Conservation (phyloP, 2,888 invertebrate genomes). For the Caenorhabditis becei region DNA sequence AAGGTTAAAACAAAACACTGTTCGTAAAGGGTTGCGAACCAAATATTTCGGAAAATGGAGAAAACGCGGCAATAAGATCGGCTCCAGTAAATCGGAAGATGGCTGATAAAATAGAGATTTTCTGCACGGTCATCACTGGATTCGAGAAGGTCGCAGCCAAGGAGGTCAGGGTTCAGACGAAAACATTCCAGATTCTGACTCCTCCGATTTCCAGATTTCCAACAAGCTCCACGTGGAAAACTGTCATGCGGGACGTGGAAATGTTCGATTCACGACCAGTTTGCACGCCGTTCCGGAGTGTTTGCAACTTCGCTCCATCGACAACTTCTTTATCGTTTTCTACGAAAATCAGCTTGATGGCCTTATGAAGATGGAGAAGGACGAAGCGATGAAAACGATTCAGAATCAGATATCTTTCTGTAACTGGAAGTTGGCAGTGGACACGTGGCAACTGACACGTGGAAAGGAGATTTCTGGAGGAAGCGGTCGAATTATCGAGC, state of each 20-base stretch:
- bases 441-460: slow-evolving; percentile 46
- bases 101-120: slow-evolving; percentile 25
- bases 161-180: slow-evolving; percentile 76
- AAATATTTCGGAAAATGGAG: slow-evolving; percentile 4
- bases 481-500: slow-evolving; percentile 22
- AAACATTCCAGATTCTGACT: neutral
- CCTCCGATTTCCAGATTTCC: slow-evolving; percentile 33
- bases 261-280: slow-evolving; percentile 77
- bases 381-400: slow-evolving; percentile 47
- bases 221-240: slow-evolving; percentile 22
- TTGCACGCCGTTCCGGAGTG: slow-evolving; percentile 64
- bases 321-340: slow-evolving; percentile 63
- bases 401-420: slow-evolving; percentile 38
- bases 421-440: slow-evolving; percentile 59
- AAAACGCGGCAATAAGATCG: neutral
- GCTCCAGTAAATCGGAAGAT: neutral
- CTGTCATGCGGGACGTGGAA: slow-evolving; percentile 78
- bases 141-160: slow-evolving; percentile 82
- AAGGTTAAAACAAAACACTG: neutral
- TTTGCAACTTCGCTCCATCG: slow-evolving; percentile 62
- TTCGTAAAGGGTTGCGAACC: neutral
- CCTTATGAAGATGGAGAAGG: slow-evolving; percentile 45
- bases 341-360: slow-evolving; percentile 48
- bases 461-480: slow-evolving; percentile 37
- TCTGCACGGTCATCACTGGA: slow-evolving; percentile 82